Evolutionary conservation across 2,113 vertebrate genomes (phyloP).

Genomic region (Nycticebus coucang): DNA sequence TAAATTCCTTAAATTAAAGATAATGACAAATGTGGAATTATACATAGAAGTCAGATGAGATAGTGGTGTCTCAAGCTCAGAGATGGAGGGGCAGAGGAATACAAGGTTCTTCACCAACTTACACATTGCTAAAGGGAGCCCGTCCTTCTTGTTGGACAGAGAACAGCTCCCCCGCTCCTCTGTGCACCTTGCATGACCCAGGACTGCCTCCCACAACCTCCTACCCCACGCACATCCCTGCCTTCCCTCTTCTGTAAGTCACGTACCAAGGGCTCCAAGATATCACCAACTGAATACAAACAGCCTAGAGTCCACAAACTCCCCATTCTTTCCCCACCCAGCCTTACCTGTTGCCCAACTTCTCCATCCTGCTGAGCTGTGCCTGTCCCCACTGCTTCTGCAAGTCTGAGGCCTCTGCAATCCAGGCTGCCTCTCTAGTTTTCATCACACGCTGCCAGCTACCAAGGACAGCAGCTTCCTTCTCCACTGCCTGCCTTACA

Average conservation of each 20-base stretch:
- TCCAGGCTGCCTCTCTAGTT: background rate
- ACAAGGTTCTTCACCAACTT: background rate
- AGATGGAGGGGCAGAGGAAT: background rate
- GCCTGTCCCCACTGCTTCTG: background rate
- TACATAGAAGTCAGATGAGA: background rate
- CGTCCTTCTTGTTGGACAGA: background rate
- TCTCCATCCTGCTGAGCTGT: background rate
- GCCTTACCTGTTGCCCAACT: slow-evolving; percentile 60
- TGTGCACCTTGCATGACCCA: background rate
- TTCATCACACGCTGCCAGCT: background rate
- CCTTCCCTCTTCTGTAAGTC: slow-evolving; percentile 43
- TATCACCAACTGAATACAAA: slow-evolving; percentile 31
- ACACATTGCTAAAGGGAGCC: background rate
- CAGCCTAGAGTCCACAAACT: slow-evolving; percentile 51
- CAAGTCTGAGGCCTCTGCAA: background rate
- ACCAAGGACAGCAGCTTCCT: background rate
- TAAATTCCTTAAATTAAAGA: background rate
- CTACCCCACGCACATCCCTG: background rate
- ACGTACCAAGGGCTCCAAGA: slow-evolving; percentile 47
- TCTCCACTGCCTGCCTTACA: background rate
- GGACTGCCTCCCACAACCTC: background rate
- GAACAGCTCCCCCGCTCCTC: background rate
- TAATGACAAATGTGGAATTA: background rate
- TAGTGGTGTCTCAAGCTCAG: background rate
- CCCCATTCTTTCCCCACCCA: slow-evolving; percentile 49